Base-by-base conservation (phyloP, 2,797 vertebrate genomes). In the Chaenodraco wilsoni region DNA sequence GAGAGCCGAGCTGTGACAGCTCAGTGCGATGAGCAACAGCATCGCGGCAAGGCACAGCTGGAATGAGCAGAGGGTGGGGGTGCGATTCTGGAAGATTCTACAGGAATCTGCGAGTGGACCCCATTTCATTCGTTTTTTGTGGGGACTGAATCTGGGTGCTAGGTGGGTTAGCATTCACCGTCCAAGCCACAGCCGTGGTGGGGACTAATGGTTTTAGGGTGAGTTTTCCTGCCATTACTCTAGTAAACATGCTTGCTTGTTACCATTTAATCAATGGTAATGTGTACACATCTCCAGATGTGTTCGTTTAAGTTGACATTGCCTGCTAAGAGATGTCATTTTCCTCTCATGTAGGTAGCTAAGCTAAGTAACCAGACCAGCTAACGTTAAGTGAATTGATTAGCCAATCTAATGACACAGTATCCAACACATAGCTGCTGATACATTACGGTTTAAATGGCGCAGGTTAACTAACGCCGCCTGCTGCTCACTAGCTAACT, bases 81-180 rank as follows among this genome's bases (percentile, higher is more conserved):
- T 81, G 79, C 84, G 81, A 70, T 91, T 92, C 91, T 93, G 79
- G 93, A 93, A 91, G 89, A 89, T 94, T 93, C 92, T 91, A 68
- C 82, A 78, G 90, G 81, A 91, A 90, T 92, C 87, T 72, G 72
- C 52, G 70, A 88, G 81, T 84, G 86, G 82, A 91, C 88, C 88
- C 89, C 90, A 21, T 90, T 91, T 91, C 87, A 74, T 68, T 84
- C 41, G 68, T 85, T 86, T 84, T 86, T 88, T 89, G 84, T 83
- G 84, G 84, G 80, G 82, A 78, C 82, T 71, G 74, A 64, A 69
- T 76, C 49, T 78, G 72, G 65, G 54, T 65, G 86, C 87, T 83
- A 81, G 81, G 49, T 74, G 77, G 76, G 62, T 56, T 82, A 88
- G 85, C 87, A 65, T 69, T 51, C 75, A 72, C 71, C 59, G 74